Evolutionary conservation across 2,113 vertebrate species (phyloP), one percentile per base, ranked within the genome.

Genomic region (Geococcyx californianus): DNA sequence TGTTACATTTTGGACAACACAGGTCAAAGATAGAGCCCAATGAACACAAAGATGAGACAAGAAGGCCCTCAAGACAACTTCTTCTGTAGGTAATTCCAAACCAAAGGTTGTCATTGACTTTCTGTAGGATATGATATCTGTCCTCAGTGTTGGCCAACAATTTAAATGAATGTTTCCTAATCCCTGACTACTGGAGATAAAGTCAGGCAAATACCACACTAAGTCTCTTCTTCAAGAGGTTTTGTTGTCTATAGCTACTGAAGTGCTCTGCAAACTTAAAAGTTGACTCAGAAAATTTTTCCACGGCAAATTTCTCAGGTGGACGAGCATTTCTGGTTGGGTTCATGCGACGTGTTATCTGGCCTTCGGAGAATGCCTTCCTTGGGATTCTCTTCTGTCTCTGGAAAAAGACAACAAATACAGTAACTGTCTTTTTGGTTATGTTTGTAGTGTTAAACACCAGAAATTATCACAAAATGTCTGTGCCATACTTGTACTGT

Each of bases 291-390:
- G 98, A 95, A 47, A 98, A 98, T 34, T 98, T 98, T 94, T 99
- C 99, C 68, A 99, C 96, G 4, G 97, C 99, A 95, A 99, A 99
- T 60, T 99, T 99, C 95, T 99, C 99, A 0, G 98, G 99, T 11
- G 99, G 99, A 44, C 99, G 98, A 11, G 99, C 99, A 14, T 98
- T 99, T 40, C 99, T 98, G 14, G 98, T 97, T 3, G 99, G 99
- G 96, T 99, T 99, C 54, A 94, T 96, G 60, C 99, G 98, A 64
- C 99, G 98, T 11, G 98, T 79, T 60, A 98, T 95, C 68, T 98
- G 97, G 18, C 96, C 96, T 94, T 98, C 98, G 6, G 98, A 97
- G 95, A 97, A 98, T 9, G 97, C 97, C 56, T 98, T 98, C 73
- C 98, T 97, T 11, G 95, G 82, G 0, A 85, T 96, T 68, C 94